A percentile compares a stretch with the other conserved stretches of the same genome.
Conservation (phyloP, 2,113 vertebrate species). For the Erinaceus europaeus region DNA sequence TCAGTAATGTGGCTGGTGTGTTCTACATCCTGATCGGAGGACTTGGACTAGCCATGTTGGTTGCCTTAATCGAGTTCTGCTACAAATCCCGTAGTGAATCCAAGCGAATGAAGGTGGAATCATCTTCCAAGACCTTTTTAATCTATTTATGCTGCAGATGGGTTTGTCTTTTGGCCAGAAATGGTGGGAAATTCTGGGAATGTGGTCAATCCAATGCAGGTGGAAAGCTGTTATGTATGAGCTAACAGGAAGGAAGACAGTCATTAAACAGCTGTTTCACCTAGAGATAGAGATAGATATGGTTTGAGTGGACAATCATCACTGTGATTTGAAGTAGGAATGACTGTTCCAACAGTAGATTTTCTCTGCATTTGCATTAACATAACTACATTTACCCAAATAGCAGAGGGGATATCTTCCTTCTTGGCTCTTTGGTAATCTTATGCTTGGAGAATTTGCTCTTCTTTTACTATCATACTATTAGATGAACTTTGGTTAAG, state of each 20-base stretch:
- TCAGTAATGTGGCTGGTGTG: constrained; percentile 98
- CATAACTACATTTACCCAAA: background rate
- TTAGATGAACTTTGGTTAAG: background rate
- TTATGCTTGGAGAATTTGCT: background rate
- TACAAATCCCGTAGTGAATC: constrained; percentile 99
- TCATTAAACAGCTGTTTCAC: too few relatives aligned
- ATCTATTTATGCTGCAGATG: constrained; percentile 84
- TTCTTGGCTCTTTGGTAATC: background rate
- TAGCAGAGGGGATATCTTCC: background rate
- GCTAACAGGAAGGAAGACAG: background rate
- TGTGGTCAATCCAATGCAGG: constrained; percentile 77
- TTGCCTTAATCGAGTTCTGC: constrained; percentile 99
- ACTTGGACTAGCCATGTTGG: constrained; percentile 98
- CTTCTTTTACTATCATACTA: background rate
- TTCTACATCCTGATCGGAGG: constrained; percentile 99
- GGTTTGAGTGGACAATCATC: background rate
- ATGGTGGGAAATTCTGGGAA: background rate
- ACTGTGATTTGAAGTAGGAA: background rate
- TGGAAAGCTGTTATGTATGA: constrained; percentile 53
- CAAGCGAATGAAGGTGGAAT: constrained; percentile 98
- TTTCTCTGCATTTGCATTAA: background rate
- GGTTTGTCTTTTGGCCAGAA: constrained; percentile 74
- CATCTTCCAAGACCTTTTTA: constrained; percentile 84
- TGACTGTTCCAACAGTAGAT: background rate
- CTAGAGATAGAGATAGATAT: too few relatives aligned